A percentile compares a stretch with the other conserved stretches of the same genome.
Conservation (phyloP, 2,113 vertebrate genomes). For the Oxyura jamaicensis region DNA sequence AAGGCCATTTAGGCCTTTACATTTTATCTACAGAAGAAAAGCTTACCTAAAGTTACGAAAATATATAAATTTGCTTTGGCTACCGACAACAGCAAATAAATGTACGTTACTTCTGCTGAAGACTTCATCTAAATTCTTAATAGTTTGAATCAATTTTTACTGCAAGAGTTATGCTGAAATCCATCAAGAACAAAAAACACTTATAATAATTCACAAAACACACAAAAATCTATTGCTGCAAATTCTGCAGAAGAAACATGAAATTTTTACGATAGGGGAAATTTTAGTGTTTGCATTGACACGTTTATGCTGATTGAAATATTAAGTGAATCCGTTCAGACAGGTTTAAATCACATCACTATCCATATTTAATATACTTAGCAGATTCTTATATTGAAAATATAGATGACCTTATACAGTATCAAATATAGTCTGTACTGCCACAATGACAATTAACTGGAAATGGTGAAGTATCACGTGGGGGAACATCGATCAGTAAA, state of each 20-base stretch:
- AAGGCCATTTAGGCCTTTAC: background rate
- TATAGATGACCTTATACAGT: rapidly evolving
- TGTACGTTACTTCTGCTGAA: background rate
- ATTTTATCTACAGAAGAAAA: background rate
- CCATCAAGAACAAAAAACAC: background rate
- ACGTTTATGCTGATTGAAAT: background rate
- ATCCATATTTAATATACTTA: background rate
- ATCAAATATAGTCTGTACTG: background rate
- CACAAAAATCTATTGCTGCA: background rate
- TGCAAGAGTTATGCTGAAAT: background rate
- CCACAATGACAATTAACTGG: background rate
- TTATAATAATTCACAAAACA: background rate
- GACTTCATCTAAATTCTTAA: background rate
- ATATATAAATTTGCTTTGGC: background rate
- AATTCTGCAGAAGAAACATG: background rate
- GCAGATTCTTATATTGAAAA: background rate
- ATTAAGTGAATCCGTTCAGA: background rate
- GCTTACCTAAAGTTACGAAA: background rate
- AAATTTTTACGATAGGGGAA: background rate
- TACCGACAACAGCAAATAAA: background rate
- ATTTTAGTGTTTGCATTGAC: background rate
- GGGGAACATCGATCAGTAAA: background rate
- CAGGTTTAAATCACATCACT: background rate
- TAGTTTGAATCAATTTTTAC: background rate
- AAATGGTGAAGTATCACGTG: background rate